Evolutionary conservation across 2,888 invertebrate species (phyloP).

Genomic region (Apodemia hepburni): DNA sequence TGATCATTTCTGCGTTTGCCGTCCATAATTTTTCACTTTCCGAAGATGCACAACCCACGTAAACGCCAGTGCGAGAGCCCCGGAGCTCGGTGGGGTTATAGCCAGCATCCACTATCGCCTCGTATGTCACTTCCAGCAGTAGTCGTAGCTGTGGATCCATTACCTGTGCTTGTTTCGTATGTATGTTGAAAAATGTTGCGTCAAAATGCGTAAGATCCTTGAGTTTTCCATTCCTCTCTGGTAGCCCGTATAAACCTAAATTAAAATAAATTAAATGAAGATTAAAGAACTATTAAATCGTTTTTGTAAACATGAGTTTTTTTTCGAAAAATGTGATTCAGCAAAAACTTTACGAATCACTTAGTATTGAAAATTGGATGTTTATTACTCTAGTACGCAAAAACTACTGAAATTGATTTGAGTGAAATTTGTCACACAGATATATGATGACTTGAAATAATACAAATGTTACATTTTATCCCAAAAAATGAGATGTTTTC

Average conservation of each 20-base stretch:
- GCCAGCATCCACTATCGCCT: slow-evolving; percentile 14
- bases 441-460: too few species aligned
- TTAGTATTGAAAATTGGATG: too few species aligned
- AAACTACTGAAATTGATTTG: too few species aligned
- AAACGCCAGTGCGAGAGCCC: slow-evolving; percentile 5
- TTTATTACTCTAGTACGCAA: too few species aligned
- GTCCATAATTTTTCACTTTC: slow-evolving; percentile 12
- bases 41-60: neutral
- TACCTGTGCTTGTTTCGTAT: slow-evolving; percentile 8
- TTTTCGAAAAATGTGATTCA: too few species aligned
- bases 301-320: too few species aligned
- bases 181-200: slow-evolving; percentile 13
- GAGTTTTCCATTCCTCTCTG: slow-evolving; percentile 2
- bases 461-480: too few species aligned
- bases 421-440: too few species aligned
- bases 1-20: neutral
- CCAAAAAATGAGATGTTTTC: too few species aligned
- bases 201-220: slow-evolving; percentile 12
- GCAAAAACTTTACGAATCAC: too few species aligned
- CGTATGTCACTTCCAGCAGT: slow-evolving; percentile 14
- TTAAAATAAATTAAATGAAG: too few species aligned
- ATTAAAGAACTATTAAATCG: too few species aligned
- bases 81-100: slow-evolving; percentile 4
- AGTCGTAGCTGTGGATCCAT: slow-evolving; percentile 8
- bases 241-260: slow-evolving; percentile 15